phyloP scores from a whole-genome alignment of 2,888 invertebrate genomes.

The Craniophora ligustri region DNA sequence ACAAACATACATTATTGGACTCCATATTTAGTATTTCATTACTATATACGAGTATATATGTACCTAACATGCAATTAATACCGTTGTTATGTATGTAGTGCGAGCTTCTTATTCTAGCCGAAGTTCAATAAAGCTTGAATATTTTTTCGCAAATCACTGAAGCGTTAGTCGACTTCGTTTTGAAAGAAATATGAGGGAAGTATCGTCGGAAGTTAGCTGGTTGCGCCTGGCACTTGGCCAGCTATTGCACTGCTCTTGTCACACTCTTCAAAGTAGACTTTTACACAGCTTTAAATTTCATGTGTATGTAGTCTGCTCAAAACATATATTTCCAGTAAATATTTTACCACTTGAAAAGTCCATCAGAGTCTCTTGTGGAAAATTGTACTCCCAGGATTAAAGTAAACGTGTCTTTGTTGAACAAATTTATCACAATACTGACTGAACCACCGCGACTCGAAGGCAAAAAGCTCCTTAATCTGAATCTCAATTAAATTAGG shows the following conservation, averaged over 20 bases:
- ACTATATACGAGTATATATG: too few relatives aligned
- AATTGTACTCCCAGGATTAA: constrained; percentile 28
- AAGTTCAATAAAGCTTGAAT: constrained; percentile 50
- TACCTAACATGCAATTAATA: neutral
- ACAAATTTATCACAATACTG: constrained; percentile 11
- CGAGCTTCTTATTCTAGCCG: constrained; percentile 27
- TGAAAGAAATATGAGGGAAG: constrained; percentile 65
- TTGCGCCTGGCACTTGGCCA: constrained; percentile 63
- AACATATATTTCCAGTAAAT: constrained; percentile 10
- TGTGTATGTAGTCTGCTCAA: constrained; percentile 11
- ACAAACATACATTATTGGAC: neutral
- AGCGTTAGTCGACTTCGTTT: constrained; percentile 43
- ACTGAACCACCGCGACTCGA: constrained; percentile 27
- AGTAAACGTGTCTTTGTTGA: constrained; percentile 4
- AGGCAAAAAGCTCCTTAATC: neutral
- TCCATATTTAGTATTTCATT: too few relatives aligned
- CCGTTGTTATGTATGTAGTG: neutral
- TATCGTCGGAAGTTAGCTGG: constrained; percentile 60
- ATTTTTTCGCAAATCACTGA: constrained; percentile 58
- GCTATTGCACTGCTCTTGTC: constrained; percentile 52
- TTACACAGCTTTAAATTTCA: constrained; percentile 26
- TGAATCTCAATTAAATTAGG: neutral
- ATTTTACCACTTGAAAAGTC: constrained; percentile 20
- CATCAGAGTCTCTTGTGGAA: constrained; percentile 18
- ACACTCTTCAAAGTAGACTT: constrained; percentile 47